Conservation (phyloP, 1,140 invertebrate genomes). For the Globodera ellingtonae region DNA sequence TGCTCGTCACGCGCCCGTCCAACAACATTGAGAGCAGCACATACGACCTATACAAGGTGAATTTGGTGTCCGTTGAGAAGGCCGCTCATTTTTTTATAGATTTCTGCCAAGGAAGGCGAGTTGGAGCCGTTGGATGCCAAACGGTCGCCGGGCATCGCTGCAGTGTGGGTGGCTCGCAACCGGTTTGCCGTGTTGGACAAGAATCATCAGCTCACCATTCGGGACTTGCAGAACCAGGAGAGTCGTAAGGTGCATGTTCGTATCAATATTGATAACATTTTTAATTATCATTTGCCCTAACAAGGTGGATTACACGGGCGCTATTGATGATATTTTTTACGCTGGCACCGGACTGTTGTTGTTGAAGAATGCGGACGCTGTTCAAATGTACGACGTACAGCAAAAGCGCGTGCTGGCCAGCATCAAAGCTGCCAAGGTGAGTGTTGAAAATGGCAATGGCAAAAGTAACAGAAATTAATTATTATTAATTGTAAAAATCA, state of each 20-base stretch:
- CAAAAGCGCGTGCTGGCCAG: slow-evolving; percentile 77
- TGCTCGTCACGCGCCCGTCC: slow-evolving; percentile 77
- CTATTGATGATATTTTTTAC: slow-evolving; percentile 95
- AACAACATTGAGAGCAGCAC: slow-evolving; percentile 82
- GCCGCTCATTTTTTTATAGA: slow-evolving; percentile 68
- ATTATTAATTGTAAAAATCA: no score
- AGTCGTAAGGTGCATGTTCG: slow-evolving; percentile 80
- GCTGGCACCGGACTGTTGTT: slow-evolving; percentile 95
- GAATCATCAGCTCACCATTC: slow-evolving; percentile 79
- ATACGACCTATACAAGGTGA: slow-evolving; percentile 88
- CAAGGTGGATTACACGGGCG: slow-evolving; percentile 73
- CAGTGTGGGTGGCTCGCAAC: slow-evolving; percentile 96
- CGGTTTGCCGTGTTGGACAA: slow-evolving; percentile 85
- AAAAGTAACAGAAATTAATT: no score
- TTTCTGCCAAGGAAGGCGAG: slow-evolving; percentile 71
- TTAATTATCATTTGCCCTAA: no score
- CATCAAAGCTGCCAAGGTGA: slow-evolving; percentile 46
- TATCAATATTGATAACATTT: no score
- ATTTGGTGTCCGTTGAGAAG: no score
- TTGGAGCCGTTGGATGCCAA: slow-evolving; percentile 73
- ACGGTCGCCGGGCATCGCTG: slow-evolving; percentile 84
- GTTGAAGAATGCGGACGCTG: slow-evolving; percentile 82
- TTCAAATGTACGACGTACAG: slow-evolving; percentile 93
- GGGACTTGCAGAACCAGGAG: slow-evolving; percentile 96
- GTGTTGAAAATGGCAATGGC: no score